These are phyloP conservation scores for Xestia rhomboidea DNA, from an alignment of 2,888 invertebrate species.

Conservation along the genomic window DNA sequence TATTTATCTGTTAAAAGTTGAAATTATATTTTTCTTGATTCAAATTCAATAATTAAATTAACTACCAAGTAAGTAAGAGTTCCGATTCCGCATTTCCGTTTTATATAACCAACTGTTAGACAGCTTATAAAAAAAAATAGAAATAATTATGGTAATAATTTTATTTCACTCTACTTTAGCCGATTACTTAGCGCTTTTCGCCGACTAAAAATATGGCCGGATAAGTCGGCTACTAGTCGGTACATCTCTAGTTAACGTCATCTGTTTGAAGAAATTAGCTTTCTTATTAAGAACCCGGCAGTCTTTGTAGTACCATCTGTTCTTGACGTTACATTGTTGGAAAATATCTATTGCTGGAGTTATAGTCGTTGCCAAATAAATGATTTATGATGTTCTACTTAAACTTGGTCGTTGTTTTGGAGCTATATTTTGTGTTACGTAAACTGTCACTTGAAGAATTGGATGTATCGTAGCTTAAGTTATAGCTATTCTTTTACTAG, in stretches of 20 bases:
- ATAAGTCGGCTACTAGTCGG: background rate
- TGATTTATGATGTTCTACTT: conserved; percentile 22
- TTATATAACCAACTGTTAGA: background rate
- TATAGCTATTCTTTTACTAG: background rate
- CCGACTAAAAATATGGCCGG: background rate
- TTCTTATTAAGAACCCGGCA: conserved; percentile 20
- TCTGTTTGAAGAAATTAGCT: conserved; percentile 46
- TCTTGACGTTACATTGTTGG: conserved; percentile 8
- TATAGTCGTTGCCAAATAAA: conserved; percentile 36
- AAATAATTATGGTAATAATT: background rate
- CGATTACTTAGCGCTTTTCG: background rate
- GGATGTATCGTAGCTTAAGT: background rate
- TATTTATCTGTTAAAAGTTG: background rate
- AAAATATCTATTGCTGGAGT: background rate
- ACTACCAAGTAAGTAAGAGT: background rate
- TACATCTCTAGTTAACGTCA: conserved; percentile 19
- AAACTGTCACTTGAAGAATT: conserved; percentile 22
- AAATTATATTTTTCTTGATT: background rate
- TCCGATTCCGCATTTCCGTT: background rate
- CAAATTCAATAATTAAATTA: background rate
- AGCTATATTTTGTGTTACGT: conserved; percentile 33
- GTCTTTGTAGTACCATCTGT: conserved; percentile 14
- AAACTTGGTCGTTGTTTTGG: conserved; percentile 15
- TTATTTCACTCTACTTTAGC: background rate
- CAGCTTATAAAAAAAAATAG: background rate